Percentiles rank a stretch among this genome's conserved stretches.
Evolutionary conservation across 2,888 invertebrate genomes (phyloP).

Genomic region (Trileptium ribeirensis): DNA sequence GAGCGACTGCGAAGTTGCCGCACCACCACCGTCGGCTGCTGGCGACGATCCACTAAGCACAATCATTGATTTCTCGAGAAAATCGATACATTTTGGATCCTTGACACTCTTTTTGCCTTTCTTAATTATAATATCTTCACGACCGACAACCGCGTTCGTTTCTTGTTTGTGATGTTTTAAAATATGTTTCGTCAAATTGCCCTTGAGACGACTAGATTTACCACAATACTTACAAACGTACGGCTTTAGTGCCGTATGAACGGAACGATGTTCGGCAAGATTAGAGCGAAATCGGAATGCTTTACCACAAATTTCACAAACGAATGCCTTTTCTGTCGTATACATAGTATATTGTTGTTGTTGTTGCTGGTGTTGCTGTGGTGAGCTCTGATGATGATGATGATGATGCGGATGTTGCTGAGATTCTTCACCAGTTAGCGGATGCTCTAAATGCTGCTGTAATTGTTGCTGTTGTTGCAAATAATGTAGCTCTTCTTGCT

Average conservation of each 20-base stretch:
- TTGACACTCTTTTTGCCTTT: slow-evolving; percentile 46
- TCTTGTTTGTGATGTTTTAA: slow-evolving; percentile 50
- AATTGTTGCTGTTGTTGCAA: not conserved
- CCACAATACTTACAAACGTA: slow-evolving; percentile 51
- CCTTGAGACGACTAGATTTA: slow-evolving; percentile 38
- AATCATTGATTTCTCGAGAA: slow-evolving; percentile 41
- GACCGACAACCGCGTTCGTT: slow-evolving; percentile 46
- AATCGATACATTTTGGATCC: slow-evolving; percentile 43
- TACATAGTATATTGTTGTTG: not conserved
- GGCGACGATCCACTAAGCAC: slow-evolving; percentile 9
- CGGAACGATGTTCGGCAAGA: slow-evolving; percentile 50
- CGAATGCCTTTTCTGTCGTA: slow-evolving; percentile 44
- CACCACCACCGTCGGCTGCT: not conserved
- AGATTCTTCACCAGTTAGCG: not conserved
- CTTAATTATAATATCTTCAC: slow-evolving; percentile 50
- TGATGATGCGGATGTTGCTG: not conserved
- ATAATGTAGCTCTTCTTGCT: not conserved
- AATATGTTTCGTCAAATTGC: slow-evolving; percentile 51
- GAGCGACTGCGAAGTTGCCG: not conserved
- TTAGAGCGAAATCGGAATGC: slow-evolving; percentile 51
- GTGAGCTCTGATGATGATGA: not conserved
- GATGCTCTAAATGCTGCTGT: not conserved
- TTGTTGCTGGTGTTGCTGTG: not conserved
- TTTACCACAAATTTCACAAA: slow-evolving; percentile 51
- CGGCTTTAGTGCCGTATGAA: slow-evolving; percentile 49